These are phyloP conservation scores for Tretioscincus oriximinensis DNA, from an alignment of 2,113 vertebrate genomes.

Conservation along the genomic window DNA sequence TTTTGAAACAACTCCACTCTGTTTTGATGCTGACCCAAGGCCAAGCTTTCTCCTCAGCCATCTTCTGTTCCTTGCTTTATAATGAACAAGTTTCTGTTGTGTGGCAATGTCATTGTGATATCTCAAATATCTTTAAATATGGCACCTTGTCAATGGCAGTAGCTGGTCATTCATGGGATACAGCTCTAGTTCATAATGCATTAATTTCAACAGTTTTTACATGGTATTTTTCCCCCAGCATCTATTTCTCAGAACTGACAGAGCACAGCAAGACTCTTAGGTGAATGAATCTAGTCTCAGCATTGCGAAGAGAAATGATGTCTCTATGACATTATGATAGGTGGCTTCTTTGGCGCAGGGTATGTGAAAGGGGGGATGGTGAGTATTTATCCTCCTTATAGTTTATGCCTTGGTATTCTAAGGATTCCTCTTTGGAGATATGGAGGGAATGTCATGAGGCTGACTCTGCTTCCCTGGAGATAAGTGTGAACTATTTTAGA, in stretches of 20 bases:
- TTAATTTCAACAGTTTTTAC: background rate
- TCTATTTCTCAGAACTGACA: conserved; percentile 7
- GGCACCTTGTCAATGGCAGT: background rate
- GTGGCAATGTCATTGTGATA: no score
- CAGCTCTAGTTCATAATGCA: background rate
- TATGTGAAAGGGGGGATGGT: background rate
- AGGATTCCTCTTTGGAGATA: background rate
- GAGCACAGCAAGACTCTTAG: background rate
- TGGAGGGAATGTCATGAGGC: background rate
- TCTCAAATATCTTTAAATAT: background rate
- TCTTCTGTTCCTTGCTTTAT: no score
- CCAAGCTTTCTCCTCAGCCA: no score
- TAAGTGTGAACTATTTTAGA: conserved; percentile 43
- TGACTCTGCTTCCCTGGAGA: conserved; percentile 23
- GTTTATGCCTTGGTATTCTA: conserved; percentile 20
- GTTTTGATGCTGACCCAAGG: no score
- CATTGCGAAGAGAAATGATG: background rate
- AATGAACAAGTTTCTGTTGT: no score
- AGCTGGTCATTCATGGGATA: background rate
- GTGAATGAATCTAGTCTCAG: background rate
- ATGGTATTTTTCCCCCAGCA: conserved; percentile 4
- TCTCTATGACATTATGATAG: background rate
- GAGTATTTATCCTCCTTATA: background rate
- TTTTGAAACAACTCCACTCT: no score
- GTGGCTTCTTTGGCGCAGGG: background rate